These are phyloP conservation scores for Orientallactaga bullata DNA, from an alignment of 2,113 vertebrate species.

Conservation along the genomic window DNA sequence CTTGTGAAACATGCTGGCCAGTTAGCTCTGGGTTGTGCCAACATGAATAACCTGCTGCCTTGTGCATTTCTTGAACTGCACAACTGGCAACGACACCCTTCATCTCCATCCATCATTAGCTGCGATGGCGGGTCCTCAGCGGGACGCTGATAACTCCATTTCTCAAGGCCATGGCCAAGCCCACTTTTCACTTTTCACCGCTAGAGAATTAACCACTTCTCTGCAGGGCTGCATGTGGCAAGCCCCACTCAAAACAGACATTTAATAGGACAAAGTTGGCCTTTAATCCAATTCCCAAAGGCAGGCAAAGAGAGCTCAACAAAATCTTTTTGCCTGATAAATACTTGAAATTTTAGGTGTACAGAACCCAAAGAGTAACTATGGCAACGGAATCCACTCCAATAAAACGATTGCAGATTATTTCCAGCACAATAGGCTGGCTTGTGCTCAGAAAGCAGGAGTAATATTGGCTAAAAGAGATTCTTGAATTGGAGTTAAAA, in stretches of 20 bases:
- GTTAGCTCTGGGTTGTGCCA: neutral
- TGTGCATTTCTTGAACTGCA: slow-evolving; percentile 6
- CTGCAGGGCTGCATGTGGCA: neutral
- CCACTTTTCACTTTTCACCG: slow-evolving; percentile 14
- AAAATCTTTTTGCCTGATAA: slow-evolving; percentile 82
- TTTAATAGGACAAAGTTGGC: neutral
- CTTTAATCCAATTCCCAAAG: slow-evolving; percentile 55
- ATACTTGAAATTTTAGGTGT: slow-evolving; percentile 84
- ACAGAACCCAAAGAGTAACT: slow-evolving; percentile 85
- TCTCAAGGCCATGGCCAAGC: slow-evolving; percentile 52
- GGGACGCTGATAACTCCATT: slow-evolving; percentile 59
- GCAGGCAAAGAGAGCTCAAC: slow-evolving; percentile 35
- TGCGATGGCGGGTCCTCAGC: slow-evolving; percentile 43
- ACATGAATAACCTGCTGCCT: slow-evolving; percentile 60
- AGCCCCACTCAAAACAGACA: slow-evolving; percentile 29
- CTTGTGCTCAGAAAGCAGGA: slow-evolving; percentile 87
- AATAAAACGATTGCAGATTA: slow-evolving; percentile 86
- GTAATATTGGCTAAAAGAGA: slow-evolving; percentile 86
- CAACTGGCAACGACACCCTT: slow-evolving; percentile 43
- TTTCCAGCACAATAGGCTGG: slow-evolving; percentile 87
- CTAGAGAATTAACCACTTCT: slow-evolving; percentile 7
- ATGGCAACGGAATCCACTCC: slow-evolving; percentile 89
- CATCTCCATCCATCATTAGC: slow-evolving; percentile 42
- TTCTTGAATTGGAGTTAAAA: slow-evolving; percentile 81
- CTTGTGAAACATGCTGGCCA: slow-evolving; percentile 35